Percentiles rank a stretch among this genome's conserved stretches.
Evolutionary conservation across 2,113 vertebrate species (phyloP).

Genomic region (Acrocephalus arundinaceus): DNA sequence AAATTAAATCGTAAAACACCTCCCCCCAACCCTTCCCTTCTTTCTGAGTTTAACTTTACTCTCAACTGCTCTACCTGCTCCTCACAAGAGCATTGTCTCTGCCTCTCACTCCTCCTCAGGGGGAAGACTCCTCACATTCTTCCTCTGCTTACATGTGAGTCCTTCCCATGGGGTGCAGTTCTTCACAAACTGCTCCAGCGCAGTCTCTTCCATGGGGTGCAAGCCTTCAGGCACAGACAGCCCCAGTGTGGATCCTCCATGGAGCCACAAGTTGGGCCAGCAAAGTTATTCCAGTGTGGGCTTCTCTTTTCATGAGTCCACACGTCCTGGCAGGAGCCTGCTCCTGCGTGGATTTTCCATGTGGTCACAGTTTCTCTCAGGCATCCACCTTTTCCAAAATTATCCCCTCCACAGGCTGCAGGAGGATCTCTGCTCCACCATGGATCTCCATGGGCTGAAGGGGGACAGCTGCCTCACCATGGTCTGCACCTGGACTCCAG

Average conservation of each 20-base stretch:
- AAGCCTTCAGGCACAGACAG: neutral
- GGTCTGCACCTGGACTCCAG: neutral
- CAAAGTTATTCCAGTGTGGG: neutral
- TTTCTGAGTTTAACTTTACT: neutral
- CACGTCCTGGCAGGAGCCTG: neutral
- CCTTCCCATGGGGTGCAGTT: neutral
- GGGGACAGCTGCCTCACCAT: neutral
- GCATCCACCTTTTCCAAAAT: neutral
- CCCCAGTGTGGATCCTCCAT: neutral
- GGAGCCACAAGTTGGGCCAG: neutral
- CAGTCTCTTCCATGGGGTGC: neutral
- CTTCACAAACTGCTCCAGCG: neutral
- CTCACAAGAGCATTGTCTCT: neutral
- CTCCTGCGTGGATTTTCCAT: neutral
- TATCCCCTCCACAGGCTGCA: fast-evolving
- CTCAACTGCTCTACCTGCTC: neutral
- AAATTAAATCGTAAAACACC: neutral
- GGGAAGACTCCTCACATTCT: neutral
- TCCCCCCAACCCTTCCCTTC: neutral
- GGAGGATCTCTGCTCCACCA: neutral
- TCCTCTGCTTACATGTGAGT: neutral
- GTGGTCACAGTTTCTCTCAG: neutral
- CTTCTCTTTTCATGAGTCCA: neutral
- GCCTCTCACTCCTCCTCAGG: neutral
- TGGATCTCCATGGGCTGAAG: neutral